Evolutionary conservation across 2,888 invertebrate genomes (phyloP).

Genomic region (Trachelus iudaicus): DNA sequence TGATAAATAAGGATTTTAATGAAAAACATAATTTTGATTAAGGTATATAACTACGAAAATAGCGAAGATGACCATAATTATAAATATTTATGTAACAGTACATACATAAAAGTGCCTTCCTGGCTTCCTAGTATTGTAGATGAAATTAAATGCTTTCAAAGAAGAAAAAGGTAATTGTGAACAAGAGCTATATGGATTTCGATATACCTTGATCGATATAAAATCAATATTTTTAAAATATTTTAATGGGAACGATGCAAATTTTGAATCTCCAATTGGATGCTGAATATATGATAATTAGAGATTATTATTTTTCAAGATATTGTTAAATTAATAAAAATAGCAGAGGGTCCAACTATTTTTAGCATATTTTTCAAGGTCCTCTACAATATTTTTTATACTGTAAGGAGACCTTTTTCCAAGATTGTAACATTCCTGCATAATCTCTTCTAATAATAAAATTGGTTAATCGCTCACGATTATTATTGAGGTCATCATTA

Average conservation of each 20-base stretch:
- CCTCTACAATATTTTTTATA: not conserved
- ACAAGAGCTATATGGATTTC: not conserved
- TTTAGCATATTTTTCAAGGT: not conserved
- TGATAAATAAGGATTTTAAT: not conserved
- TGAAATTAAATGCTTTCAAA: not conserved
- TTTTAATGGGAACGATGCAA: not conserved
- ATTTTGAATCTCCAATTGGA: not conserved
- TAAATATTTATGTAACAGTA: not conserved
- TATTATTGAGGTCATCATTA: not conserved
- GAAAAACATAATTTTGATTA: not conserved
- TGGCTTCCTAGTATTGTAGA: not conserved
- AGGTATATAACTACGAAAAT: not conserved
- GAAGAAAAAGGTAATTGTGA: not conserved
- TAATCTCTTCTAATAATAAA: conserved; percentile 10
- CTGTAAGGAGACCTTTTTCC: conserved; percentile 9
- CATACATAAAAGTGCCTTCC: not conserved
- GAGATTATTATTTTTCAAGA: not conserved
- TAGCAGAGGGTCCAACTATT: not conserved
- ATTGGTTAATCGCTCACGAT: not conserved
- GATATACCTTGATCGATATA: not conserved
- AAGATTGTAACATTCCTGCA: conserved; percentile 33
- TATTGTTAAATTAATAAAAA: not conserved
- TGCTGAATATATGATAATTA: not conserved
- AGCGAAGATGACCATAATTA: not conserved
- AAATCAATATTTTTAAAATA: not conserved